Base-by-base conservation (phyloP, 2,888 invertebrate species). In the Tetropium fuscum region DNA sequence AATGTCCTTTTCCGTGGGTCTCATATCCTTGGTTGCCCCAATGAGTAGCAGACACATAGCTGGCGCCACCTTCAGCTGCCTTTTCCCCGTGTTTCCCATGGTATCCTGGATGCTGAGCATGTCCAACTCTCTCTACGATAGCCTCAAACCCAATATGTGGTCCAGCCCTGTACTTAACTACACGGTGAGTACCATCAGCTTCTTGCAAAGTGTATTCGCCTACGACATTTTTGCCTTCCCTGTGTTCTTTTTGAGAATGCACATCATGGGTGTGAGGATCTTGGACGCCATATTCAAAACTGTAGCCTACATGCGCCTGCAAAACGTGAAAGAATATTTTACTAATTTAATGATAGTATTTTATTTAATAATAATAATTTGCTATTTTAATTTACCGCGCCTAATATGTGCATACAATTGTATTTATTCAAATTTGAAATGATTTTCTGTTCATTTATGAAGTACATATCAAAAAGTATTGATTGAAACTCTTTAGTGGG, bases 121-220 rank as follows among this genome's bases (percentile, higher is more conserved):
- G 87, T 49, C 87, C 88, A 36, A 67, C 63, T 53, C 66, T 70
- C 56, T 73, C 69, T 7, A 77, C 77, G 2, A 72, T 69, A 34
- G 76, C 77, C 61, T 76, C 74, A 69, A 76, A 86, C 83, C 86
- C 86, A 3, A 40, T 53, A 59, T 83, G 81, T 57, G 85, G 84
- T 76, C 86, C 86, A 63, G 86, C 86, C 58, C 84, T 78, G 73
- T 87, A 87, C 64, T 83, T 80, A 51, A 87, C 86, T 69, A 81
- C 84, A 69, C 87, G 81, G 53, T 84, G 72, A 25, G 86, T 84
- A 60, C 86, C 85, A 68, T 86, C 86, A 25, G 85, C 82, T 71
- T 86, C 85, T 22, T 85, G 80, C 59, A 85, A 80, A 68, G 85
- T 84, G 78, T 86, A 86, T 63, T 83, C 83, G 3, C 86, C 86